Conservation (phyloP, 2,113 vertebrate species). For the Meriones unguiculatus region DNA sequence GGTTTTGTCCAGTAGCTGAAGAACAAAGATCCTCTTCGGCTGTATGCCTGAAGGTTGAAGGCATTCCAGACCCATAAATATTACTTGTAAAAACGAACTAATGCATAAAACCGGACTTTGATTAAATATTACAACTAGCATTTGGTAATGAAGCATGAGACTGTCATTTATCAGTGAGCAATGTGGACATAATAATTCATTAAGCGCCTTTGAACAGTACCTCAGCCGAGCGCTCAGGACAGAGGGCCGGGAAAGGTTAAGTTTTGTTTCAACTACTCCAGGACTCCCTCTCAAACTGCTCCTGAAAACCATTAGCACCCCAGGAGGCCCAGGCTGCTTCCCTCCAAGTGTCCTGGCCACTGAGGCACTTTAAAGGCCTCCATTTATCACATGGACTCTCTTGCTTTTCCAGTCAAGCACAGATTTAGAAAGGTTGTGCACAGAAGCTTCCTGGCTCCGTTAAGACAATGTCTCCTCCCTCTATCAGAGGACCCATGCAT, state of each 20-base stretch:
- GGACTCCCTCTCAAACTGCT: conserved; percentile 65
- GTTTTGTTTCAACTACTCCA: conserved; percentile 69
- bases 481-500: background rate
- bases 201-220: conserved; percentile 78
- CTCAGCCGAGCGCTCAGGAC: conserved; percentile 70
- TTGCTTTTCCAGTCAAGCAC: conserved; percentile 25
- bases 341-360: conserved; percentile 53
- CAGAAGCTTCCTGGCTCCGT: background rate
- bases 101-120: conserved; percentile 84
- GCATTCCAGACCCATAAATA: conserved; percentile 85
- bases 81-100: conserved; percentile 83
- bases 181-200: conserved; percentile 84
- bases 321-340: conserved; percentile 57
- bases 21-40: conserved; percentile 69
- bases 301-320: conserved; percentile 72
- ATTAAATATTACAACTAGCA: conserved; percentile 86
- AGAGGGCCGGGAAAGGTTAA: conserved; percentile 57
- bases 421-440: background rate
- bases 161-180: conserved; percentile 87
- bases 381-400: conserved; percentile 51
- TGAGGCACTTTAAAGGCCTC: conserved; percentile 57
- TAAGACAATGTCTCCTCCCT: background rate
- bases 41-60: conserved; percentile 77
- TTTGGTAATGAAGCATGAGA: conserved; percentile 84
- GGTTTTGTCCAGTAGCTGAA: conserved; percentile 62